These are phyloP conservation scores for Merluccius polli DNA, from an alignment of 2,797 vertebrate species.

Conservation along the genomic window DNA sequence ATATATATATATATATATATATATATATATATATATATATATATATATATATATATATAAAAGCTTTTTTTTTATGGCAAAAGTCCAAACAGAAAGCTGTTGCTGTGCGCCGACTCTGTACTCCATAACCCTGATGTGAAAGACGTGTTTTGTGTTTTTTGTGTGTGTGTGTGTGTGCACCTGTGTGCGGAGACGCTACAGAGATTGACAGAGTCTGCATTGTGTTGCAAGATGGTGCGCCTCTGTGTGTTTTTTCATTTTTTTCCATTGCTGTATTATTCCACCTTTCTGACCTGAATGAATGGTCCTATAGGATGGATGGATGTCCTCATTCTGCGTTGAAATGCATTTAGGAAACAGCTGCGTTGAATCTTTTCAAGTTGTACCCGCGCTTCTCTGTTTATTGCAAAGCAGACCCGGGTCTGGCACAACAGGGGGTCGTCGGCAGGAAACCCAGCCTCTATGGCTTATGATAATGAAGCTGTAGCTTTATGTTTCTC, in stretches of 20 bases:
- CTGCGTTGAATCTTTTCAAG: background rate
- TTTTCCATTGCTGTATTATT: background rate
- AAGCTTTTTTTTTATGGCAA: background rate
- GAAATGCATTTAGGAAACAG: background rate
- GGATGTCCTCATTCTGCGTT: background rate
- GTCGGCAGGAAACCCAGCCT: background rate
- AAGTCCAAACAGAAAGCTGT: background rate
- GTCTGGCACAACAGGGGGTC: no score
- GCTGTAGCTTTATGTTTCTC: background rate
- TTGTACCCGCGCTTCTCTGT: background rate
- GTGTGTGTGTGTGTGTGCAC: constrained; percentile 34
- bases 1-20: no score
- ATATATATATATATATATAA: no score
- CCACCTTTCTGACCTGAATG: background rate
- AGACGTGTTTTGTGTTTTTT: constrained; percentile 10
- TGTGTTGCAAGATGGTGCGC: background rate
- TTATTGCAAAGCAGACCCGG: background rate
- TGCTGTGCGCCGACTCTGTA: background rate
- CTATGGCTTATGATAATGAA: background rate
- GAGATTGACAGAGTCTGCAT: constrained; percentile 54
- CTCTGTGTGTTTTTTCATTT: background rate
- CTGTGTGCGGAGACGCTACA: constrained; percentile 53
- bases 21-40: no score
- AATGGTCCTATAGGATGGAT: background rate
- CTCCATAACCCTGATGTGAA: constrained; percentile 25